Evolutionary conservation across 2,797 vertebrate species (phyloP).

Genomic region (Botia almorhae): DNA sequence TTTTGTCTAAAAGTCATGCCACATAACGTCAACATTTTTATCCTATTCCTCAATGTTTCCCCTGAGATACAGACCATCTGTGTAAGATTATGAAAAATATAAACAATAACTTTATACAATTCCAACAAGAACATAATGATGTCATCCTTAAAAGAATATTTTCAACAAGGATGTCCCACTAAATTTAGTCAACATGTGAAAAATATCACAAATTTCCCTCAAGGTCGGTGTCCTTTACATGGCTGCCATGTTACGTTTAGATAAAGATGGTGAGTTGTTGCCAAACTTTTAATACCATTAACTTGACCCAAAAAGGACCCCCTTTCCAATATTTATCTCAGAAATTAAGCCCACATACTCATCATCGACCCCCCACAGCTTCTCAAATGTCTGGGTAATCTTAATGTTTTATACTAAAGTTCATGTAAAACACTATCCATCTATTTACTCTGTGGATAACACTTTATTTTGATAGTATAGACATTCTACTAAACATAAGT

Average conservation of each 20-base stretch:
- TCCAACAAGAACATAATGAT: not conserved
- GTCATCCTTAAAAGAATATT: not conserved
- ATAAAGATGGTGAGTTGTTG: not conserved
- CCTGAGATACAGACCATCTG: not conserved
- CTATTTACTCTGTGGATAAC: not conserved
- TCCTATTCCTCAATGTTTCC: not conserved
- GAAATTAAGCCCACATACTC: not conserved
- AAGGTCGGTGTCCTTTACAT: not conserved
- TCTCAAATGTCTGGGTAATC: constrained; percentile 2
- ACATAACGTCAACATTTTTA: not conserved
- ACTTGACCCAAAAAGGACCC: not conserved
- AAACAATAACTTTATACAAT: not conserved
- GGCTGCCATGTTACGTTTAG: not conserved
- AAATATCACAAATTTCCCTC: not conserved
- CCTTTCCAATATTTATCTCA: not conserved
- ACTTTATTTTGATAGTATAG: too few relatives aligned
- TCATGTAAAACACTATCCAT: not conserved
- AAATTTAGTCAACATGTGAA: not conserved
- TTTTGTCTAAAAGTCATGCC: not conserved
- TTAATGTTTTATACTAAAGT: not conserved
- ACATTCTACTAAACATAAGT: too few relatives aligned
- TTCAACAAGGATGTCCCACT: not conserved
- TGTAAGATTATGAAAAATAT: not conserved
- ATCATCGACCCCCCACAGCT: not conserved
- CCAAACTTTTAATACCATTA: not conserved